Conservation (phyloP, 2,797 vertebrate genomes). For the Gila robusta region DNA sequence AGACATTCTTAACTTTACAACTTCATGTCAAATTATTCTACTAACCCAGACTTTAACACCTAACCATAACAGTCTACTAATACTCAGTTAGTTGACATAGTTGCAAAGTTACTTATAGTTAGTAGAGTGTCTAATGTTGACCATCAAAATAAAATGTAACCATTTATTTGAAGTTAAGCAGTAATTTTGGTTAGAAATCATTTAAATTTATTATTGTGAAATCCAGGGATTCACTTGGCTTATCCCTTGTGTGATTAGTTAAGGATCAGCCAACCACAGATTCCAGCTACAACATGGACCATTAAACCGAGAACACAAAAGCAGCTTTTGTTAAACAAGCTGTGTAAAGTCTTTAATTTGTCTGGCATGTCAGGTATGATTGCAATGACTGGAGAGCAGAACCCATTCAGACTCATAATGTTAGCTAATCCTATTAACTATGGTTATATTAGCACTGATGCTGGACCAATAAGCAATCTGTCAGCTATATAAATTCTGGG, state of each 20-base stretch:
- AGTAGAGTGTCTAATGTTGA: no score
- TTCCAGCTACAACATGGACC: slow-evolving; percentile 1
- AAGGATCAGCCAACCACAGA: slow-evolving; percentile 6
- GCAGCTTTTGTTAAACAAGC: slow-evolving; percentile 44
- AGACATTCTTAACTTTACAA: not conserved
- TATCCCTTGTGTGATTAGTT: not conserved
- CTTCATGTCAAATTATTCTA: no score
- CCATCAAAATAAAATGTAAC: not conserved
- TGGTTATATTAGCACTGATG: slow-evolving; percentile 2
- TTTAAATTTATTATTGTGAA: slow-evolving; percentile 2
- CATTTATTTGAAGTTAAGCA: not conserved
- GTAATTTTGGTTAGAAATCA: not conserved
- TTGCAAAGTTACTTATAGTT: no score
- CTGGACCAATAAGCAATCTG: not conserved
- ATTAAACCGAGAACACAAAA: slow-evolving; percentile 31
- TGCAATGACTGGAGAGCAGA: slow-evolving; percentile 9
- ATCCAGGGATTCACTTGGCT: not conserved
- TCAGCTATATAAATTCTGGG: slow-evolving; percentile 1
- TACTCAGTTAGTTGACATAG: not conserved
- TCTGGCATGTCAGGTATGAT: slow-evolving; percentile 31
- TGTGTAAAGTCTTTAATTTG: slow-evolving; percentile 23
- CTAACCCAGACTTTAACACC: no score
- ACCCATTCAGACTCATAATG: not conserved
- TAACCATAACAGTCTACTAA: not conserved
- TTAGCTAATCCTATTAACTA: slow-evolving; percentile 40